A percentile compares a stretch with the other conserved stretches of the same genome.
phyloP scores from a whole-genome alignment of 2,797 vertebrate species.

The Scolopax bukidnonensis region DNA sequence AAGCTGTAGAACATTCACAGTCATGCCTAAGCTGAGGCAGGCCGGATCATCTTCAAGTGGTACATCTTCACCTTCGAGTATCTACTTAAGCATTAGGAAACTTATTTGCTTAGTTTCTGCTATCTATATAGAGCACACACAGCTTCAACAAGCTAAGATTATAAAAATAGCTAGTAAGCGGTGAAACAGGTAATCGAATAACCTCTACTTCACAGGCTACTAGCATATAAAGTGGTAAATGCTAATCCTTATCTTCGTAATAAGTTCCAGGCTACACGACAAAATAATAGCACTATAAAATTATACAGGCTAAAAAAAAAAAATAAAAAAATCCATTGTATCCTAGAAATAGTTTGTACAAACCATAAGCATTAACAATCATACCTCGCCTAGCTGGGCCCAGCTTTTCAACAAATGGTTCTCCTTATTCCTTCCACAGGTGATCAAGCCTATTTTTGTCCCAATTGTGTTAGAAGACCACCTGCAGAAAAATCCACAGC shows the following conservation, averaged over 20 bases:
- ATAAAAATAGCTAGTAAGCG: not conserved
- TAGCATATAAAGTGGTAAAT: not conserved
- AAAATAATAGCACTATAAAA: not conserved
- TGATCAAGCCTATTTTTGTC: not conserved
- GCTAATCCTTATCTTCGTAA: not conserved
- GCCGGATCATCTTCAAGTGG: not conserved
- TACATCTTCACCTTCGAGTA: not conserved
- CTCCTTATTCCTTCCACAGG: not conserved
- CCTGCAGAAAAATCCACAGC: not conserved
- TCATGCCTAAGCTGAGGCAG: not conserved
- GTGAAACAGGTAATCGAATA: constrained; percentile 1
- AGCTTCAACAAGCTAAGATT: not conserved
- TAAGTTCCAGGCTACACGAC: not conserved
- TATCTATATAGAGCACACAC: not conserved
- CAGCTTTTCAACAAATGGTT: not conserved
- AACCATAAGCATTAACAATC: not conserved
- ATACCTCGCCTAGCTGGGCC: not conserved
- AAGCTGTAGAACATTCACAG: not conserved
- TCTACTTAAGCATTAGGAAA: not conserved
- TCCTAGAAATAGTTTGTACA: not conserved
- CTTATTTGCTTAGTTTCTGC: not conserved
- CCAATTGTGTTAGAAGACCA: not conserved
- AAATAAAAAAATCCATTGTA: not conserved
- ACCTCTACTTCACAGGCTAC: not conserved
- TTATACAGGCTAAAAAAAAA: not conserved